phyloP scores from a whole-genome alignment of 2,888 invertebrate species.

The Megamerina dolium region DNA sequence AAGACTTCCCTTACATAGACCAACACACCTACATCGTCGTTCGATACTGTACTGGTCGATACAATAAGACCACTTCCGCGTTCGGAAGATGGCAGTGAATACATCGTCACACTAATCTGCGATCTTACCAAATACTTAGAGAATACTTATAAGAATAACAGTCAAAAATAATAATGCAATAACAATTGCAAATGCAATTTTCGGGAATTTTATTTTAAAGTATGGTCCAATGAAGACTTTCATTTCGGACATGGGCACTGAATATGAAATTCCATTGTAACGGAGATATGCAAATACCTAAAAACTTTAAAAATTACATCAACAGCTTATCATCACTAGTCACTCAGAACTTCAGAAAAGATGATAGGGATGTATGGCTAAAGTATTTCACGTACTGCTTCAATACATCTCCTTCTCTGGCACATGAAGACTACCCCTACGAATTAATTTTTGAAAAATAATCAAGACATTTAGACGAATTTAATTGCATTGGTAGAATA shows the following conservation, averaged over 20 bases:
- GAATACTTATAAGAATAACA: slow-evolving; percentile 18
- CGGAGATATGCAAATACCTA: slow-evolving; percentile 9
- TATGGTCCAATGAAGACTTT: slow-evolving; percentile 17
- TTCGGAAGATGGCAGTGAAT: slow-evolving; percentile 17
- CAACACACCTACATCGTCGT: slow-evolving; percentile 11
- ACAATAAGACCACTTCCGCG: slow-evolving; percentile 19
- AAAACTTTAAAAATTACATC: slow-evolving; percentile 12
- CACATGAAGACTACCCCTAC: no score
- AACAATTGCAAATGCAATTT: slow-evolving; percentile 22
- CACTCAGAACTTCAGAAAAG: slow-evolving; percentile 21
- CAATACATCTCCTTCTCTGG: no score
- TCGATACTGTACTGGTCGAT: slow-evolving; percentile 20
- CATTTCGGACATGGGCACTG: slow-evolving; percentile 18
- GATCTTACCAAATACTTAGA: slow-evolving; percentile 21
- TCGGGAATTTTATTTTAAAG: slow-evolving; percentile 23
- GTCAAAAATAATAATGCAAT: slow-evolving; percentile 24
- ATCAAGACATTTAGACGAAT: no score
- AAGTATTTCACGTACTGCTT: no score
- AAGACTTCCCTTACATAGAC: no score
- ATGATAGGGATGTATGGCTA: no score
- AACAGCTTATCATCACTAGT: slow-evolving; percentile 19
- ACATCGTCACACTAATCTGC: slow-evolving; percentile 18
- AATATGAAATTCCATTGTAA: slow-evolving; percentile 17
- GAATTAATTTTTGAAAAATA: no score
- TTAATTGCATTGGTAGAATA: no score